Evolutionary conservation across 2,888 invertebrate species (phyloP), one percentile per base, ranked within the genome.

Genomic region (Gandaritis pyraliata): DNA sequence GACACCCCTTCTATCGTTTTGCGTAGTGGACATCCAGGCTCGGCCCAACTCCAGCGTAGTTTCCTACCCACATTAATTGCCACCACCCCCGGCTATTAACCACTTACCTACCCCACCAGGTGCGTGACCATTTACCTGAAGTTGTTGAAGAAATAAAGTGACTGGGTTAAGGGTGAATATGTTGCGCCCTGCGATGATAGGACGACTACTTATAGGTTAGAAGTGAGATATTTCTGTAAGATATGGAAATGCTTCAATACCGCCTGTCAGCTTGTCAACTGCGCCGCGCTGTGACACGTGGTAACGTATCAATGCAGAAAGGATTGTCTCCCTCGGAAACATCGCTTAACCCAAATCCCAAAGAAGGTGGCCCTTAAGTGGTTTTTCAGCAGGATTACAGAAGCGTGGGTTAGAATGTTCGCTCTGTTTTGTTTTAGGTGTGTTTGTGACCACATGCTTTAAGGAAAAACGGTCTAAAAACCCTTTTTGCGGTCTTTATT

Each of bases 71-170:
- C 55, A 38, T 6, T 58, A 56, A 58, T 63, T 55, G 51, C 63
- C 52, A n/a, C 58, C 55, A 59, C 56, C 54, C 46, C 51, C 15
- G 47, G 36, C 51, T 55, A 36, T 59, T 55, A 55, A 49, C 61
- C 61, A 63, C 58, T 63, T 58, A 59, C 55, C 45, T 58, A 54
- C 57, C 52, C 57, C 61, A 58, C 57, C 58, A 50, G 58, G 54
- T 59, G 58, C 63, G 63, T 63, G 58, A 59, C 58, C 49, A 55
- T 61, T 61, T 55, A 55, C 50, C 36, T 38, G 59, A 54, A 54
- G 55, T 50, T 30, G 12, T 50, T 30, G 15, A 46, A 51, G 51
- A 47, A 60, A 51, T 16, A 33, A 55, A 38, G 58, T 38, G 58
- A 58, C 47, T 59, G 16, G 63, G 63, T 56, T 55, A 63, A 59